These are phyloP conservation scores for Phrynocephalus versicolor DNA, from an alignment of 2,113 vertebrate genomes.

Conservation along the genomic window DNA sequence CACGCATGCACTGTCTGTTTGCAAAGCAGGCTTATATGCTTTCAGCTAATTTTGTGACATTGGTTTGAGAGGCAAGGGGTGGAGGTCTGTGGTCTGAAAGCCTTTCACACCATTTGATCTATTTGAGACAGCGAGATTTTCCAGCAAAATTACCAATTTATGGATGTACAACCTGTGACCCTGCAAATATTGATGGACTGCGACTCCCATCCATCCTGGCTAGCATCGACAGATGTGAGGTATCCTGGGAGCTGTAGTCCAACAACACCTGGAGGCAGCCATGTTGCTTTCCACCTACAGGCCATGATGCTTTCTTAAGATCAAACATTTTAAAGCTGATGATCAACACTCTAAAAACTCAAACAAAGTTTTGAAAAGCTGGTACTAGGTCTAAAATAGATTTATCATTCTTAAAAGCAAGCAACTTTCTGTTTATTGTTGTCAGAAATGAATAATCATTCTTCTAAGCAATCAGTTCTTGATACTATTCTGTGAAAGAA, in stretches of 20 bases:
- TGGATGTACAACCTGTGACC: neutral
- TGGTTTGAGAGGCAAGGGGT: neutral
- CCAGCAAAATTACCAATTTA: neutral
- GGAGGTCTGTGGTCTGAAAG: neutral
- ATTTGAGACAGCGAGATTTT: neutral
- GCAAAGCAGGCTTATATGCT: neutral
- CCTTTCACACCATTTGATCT: neutral
- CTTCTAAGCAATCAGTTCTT: neutral
- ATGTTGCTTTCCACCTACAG: neutral
- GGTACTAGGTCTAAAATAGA: slow-evolving; percentile 29
- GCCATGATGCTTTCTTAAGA: neutral
- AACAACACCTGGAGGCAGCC: neutral
- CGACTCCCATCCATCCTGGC: neutral
- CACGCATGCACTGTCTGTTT: too few relatives aligned
- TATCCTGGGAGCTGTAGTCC: neutral
- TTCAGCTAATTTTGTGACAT: neutral
- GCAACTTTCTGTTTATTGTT: slow-evolving; percentile 44
- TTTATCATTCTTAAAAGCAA: slow-evolving; percentile 41
- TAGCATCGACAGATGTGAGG: neutral
- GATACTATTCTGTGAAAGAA: neutral
- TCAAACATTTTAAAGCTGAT: neutral
- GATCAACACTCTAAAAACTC: neutral
- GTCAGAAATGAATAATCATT: slow-evolving; percentile 26
- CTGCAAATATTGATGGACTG: neutral
- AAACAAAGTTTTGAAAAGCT: slow-evolving; percentile 34